Evolutionary conservation across 2,797 vertebrate genomes (phyloP).

Genomic region (Hirundo rustica): DNA sequence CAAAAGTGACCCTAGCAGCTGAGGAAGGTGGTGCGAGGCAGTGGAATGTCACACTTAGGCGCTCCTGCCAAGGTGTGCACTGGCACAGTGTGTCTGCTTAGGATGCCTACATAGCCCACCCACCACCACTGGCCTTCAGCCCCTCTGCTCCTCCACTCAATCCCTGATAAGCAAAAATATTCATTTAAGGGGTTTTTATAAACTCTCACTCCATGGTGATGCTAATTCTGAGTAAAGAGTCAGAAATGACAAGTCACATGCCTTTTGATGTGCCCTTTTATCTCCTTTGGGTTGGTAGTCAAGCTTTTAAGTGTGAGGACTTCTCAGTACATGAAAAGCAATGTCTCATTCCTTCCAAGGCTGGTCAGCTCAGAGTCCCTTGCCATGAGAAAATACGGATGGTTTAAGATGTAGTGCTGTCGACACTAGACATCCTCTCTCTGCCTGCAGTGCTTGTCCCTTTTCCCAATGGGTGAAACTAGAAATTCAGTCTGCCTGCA

Average conservation of each 20-base stretch:
- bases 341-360: not conserved
- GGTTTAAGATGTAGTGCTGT: not conserved
- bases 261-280: not conserved
- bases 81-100: not conserved
- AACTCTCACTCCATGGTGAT: not conserved
- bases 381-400: fast-evolving
- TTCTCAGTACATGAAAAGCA: not conserved
- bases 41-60: fast-evolving
- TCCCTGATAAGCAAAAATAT: not conserved
- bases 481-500: not conserved
- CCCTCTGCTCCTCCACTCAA: not conserved
- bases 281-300: not conserved
- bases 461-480: not conserved
- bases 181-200: not conserved
- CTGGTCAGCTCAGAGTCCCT: not conserved
- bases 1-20: not conserved
- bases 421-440: not conserved
- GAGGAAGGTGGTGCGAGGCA: not conserved
- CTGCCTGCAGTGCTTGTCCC: not conserved
- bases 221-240: not conserved
- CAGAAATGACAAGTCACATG: not conserved
- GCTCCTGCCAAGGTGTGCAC: not conserved
- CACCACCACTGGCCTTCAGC: not conserved
- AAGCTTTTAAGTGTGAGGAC: not conserved
- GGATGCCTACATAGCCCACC: not conserved